These are phyloP conservation scores for Epinephelus coioides DNA, from an alignment of 2,797 vertebrate genomes.

Conservation along the genomic window DNA sequence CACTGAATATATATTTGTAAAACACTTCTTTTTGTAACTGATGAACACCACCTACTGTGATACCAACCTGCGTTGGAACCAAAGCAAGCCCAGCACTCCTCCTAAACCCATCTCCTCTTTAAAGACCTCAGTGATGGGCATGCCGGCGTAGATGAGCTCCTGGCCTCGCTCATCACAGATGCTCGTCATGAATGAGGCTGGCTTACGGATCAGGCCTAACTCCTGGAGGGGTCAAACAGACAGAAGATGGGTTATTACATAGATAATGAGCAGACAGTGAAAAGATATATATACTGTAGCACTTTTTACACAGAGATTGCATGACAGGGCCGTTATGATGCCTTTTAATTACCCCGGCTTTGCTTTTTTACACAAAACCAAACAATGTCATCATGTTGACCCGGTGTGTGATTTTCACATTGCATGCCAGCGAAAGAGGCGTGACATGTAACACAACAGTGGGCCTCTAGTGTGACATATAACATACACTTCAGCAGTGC, in stretches of 20 bases:
- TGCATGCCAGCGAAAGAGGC: no score
- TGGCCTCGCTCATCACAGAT: conserved; percentile 99
- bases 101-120: conserved; percentile 98
- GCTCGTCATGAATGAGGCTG: conserved; percentile 99
- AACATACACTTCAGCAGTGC: no score
- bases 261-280: background rate
- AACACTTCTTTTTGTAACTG: background rate
- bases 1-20: background rate
- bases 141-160: conserved; percentile 98
- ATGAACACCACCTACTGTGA: background rate
- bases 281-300: background rate
- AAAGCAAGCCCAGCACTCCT: conserved; percentile 96
- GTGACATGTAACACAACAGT: no score
- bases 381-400: no score
- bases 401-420: no score
- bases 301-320: no score
- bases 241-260: background rate
- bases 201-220: conserved; percentile 97
- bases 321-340: no score
- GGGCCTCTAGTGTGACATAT: no score
- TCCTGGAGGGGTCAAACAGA: conserved; percentile 83
- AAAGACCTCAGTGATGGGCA: conserved; percentile 99
- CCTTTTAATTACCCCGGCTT: no score
- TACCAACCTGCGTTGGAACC: conserved; percentile 95
- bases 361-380: no score